Evolutionary conservation across 2,797 vertebrate genomes (phyloP).

Genomic region (Enteromius treurensis): DNA sequence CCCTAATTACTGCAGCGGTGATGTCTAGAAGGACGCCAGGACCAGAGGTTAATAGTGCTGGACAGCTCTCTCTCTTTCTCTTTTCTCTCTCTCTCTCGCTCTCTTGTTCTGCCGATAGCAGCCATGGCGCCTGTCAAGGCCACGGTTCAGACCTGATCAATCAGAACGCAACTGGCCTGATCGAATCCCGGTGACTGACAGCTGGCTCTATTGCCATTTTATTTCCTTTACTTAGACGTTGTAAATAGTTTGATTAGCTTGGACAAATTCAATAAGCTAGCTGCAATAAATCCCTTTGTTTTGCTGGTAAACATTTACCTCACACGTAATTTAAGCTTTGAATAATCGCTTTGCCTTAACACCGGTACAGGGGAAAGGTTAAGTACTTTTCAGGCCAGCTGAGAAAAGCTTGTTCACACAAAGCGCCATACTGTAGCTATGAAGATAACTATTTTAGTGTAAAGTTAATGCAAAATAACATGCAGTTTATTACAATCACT

Average conservation of each 20-base stretch:
- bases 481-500: neutral
- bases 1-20: slow-evolving; percentile 96
- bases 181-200: slow-evolving; percentile 56
- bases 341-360: neutral
- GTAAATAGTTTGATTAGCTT: slow-evolving; percentile 23
- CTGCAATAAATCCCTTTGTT: slow-evolving; percentile 12
- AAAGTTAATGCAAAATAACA: neutral
- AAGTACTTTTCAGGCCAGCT: neutral
- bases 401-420: neutral
- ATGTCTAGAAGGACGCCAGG: slow-evolving; percentile 85
- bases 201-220: slow-evolving; percentile 37
- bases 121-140: slow-evolving; percentile 76
- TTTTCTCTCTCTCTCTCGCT: slow-evolving; percentile 25
- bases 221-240: slow-evolving; percentile 24
- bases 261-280: slow-evolving; percentile 14
- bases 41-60: slow-evolving; percentile 95
- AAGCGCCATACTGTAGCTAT: neutral
- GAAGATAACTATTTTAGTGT: neutral
- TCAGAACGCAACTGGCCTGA: slow-evolving; percentile 65
- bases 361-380: neutral
- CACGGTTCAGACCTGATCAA: slow-evolving; percentile 79
- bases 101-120: slow-evolving; percentile 46
- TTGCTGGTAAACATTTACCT: slow-evolving; percentile 19
- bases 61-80: slow-evolving; percentile 46
- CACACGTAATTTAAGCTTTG: slow-evolving; percentile 12